These are phyloP conservation scores for Malurus splendens DNA, from an alignment of 2,797 vertebrate genomes.

Conservation along the genomic window DNA sequence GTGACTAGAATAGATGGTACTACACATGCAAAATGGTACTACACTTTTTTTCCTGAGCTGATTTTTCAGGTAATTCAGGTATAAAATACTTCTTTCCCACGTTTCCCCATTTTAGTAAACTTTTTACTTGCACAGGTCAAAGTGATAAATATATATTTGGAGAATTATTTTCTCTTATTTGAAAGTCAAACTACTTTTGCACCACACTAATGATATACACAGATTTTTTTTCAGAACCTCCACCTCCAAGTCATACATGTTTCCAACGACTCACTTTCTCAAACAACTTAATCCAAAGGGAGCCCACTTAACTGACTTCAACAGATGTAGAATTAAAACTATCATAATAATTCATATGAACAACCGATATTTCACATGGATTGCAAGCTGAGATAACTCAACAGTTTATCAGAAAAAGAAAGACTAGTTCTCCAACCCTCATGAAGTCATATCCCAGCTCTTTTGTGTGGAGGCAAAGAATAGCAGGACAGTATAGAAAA, in stretches of 20 bases:
- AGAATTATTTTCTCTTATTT: background rate
- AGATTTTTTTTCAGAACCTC: background rate
- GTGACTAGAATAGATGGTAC: background rate
- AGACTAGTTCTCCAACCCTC: background rate
- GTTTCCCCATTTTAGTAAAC: background rate
- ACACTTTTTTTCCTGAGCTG: background rate
- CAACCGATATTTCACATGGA: background rate
- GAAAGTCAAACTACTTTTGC: background rate
- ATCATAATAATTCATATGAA: background rate
- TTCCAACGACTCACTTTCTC: background rate
- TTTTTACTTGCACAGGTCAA: background rate
- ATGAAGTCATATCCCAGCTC: background rate
- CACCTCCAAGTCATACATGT: background rate
- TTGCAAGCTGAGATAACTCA: background rate
- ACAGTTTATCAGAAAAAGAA: background rate
- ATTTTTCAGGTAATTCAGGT: background rate
- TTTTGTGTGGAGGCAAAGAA: background rate
- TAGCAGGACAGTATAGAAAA: background rate
- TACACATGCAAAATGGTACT: background rate
- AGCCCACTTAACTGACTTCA: background rate
- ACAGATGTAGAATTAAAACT: background rate
- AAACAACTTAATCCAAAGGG: background rate
- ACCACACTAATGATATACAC: background rate
- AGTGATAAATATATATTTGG: background rate
- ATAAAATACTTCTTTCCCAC: background rate